phyloP scores from a whole-genome alignment of 2,113 vertebrate genomes.

The Raja brachyura region DNA sequence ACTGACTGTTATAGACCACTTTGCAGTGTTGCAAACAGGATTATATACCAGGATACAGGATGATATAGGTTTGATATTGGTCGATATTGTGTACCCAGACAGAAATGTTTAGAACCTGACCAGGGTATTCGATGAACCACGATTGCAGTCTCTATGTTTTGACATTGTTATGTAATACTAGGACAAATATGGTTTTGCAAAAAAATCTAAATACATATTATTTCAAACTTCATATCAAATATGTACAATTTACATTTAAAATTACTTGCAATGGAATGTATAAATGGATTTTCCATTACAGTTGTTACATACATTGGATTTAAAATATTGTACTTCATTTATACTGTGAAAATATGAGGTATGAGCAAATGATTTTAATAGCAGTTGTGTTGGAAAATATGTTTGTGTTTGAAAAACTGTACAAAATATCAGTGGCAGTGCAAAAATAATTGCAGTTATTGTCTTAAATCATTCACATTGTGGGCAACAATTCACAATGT shows the following conservation, averaged over 20 bases:
- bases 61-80: too few relatives aligned
- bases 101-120: not conserved
- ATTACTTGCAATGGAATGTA: not conserved
- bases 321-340: not conserved
- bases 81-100: not conserved
- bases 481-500: not conserved
- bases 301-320: not conserved
- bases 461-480: not conserved
- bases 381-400: not conserved
- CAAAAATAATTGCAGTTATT: not conserved
- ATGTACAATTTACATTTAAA: not conserved
- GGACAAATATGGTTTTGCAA: not conserved
- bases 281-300: not conserved
- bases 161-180: not conserved
- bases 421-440: not conserved
- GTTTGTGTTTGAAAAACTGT: too few relatives aligned
- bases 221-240: not conserved
- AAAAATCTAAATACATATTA: not conserved
- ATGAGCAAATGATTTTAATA: too few relatives aligned
- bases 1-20: not conserved
- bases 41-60: too few relatives aligned
- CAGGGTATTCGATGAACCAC: not conserved
- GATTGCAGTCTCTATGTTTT: not conserved
- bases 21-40: too few relatives aligned
- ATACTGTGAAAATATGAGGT: too few relatives aligned